Conservation (phyloP, 2,113 vertebrate species). For the Percina caprodes region DNA sequence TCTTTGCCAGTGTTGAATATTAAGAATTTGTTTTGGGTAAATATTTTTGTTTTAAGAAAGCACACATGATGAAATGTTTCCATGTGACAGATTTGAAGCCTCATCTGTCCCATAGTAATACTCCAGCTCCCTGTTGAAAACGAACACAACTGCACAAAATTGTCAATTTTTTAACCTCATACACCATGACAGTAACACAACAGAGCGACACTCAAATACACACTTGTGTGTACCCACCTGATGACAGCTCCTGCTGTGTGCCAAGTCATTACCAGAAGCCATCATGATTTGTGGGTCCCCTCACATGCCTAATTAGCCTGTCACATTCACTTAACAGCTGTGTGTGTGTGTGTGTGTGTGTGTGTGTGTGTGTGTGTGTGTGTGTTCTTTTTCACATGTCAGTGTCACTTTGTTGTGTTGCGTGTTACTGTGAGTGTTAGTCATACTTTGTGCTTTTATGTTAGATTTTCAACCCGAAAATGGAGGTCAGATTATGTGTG, state of each 20-base stretch:
- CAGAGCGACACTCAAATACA: background rate
- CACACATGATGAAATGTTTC: background rate
- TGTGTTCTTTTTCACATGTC: background rate
- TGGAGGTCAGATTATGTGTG: background rate
- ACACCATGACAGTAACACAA: background rate
- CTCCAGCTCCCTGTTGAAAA: background rate
- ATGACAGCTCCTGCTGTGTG: constrained; percentile 58
- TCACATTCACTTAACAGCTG: constrained; percentile 32
- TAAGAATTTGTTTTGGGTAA: background rate
- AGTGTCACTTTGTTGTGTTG: background rate
- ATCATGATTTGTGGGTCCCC: constrained; percentile 39
- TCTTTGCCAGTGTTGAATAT: background rate
- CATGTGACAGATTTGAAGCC: background rate
- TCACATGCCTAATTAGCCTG: constrained; percentile 55
- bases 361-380: background rate
- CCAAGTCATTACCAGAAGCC: constrained; percentile 59
- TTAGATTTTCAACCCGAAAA: background rate
- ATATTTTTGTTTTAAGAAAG: background rate
- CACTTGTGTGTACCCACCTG: constrained; percentile 36
- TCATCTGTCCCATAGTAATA: background rate
- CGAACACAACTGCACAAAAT: background rate
- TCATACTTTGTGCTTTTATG: background rate
- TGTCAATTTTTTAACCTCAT: background rate
- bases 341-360: constrained; percentile 13
- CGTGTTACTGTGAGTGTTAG: background rate